Base-by-base conservation (phyloP, 2,113 vertebrate genomes). In the Romanogobio albipinnatus region DNA sequence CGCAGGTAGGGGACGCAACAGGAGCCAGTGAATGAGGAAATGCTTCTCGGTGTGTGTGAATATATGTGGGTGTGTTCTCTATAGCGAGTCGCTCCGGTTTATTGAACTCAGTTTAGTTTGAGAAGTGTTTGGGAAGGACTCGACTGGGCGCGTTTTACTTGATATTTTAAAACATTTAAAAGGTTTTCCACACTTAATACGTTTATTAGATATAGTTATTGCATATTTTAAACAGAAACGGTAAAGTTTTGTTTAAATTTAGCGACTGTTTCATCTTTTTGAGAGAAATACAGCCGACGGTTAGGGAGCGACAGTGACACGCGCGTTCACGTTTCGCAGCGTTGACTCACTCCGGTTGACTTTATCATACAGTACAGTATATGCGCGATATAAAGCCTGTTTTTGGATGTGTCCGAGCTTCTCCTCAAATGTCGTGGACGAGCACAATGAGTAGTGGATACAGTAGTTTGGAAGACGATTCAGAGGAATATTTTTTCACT, bases 401-500 rank as follows among this genome's bases (percentile, higher is more conserved):
- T 7, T 75, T 89, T 93, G 85, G 73, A 94, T 93, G 91, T 39
- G 84, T 89, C 80, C 84, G 85, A 85, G 51, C 88, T 90, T 71
- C 79, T 47, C 89, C 85, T 88, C 92, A 91, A 94, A 96, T 95
- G 95, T 96, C 95, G 93, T 96, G 97, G 94, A 95, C 91, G 84
- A 96, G 96, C 97, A 98, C 96, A 90, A 98, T 98, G 97, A 99
- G 97, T 94, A 99, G 98, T 92, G 97, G 98, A 75, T 99, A 98
- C 95, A 99, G 97, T 88, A 99, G 98, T 92, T 94, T 97, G 93
- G 97, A 98, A 94, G 97, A 99, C 77, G 96, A 97, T 93, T 96
- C 96, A 71, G 98, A 98, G 90, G 98, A 99, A 92, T 99, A 96
- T 89, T 99, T 97, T 91, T 99, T 99, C 94, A 99, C 98, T 29